Evolutionary conservation across 1,140 invertebrate species (phyloP).

Genomic region (Drosophila ercepeae): DNA sequence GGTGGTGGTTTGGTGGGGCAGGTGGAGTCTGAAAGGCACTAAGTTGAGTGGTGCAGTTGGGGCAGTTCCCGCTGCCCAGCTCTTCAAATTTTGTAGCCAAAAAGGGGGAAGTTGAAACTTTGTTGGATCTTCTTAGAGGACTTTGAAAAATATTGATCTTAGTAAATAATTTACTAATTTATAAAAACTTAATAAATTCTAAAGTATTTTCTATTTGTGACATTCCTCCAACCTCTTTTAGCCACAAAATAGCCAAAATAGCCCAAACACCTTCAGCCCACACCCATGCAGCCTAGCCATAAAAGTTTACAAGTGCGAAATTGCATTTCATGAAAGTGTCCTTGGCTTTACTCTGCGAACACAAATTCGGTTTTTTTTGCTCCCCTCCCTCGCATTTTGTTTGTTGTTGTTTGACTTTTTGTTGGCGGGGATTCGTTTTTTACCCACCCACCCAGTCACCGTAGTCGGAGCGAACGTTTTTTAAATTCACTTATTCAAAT

Average conservation of each 20-base stretch:
- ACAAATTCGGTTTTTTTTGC: constrained; percentile 19
- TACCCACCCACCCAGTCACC: constrained; percentile 23
- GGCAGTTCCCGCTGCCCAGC: constrained; percentile 10
- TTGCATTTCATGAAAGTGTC: constrained; percentile 82
- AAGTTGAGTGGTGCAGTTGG: constrained; percentile 21
- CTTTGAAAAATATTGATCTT: not conserved
- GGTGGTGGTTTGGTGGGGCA: constrained; percentile 6
- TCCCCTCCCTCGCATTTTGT: constrained; percentile 1
- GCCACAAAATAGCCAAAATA: constrained; percentile 28
- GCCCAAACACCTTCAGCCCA: constrained; percentile 14
- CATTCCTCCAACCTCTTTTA: not conserved
- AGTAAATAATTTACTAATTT: too few species aligned
- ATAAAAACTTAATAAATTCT: not conserved
- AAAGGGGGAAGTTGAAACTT: not conserved
- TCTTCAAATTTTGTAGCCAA: constrained; percentile 11
- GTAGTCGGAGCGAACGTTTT: constrained; percentile 52
- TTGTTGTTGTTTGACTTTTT: constrained; percentile 43
- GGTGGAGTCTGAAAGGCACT: constrained; percentile 20
- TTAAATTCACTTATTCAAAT: constrained; percentile 83
- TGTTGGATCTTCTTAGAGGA: not conserved
- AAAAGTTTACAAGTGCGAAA: constrained; percentile 82
- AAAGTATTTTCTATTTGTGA: not conserved
- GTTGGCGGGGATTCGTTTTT: constrained; percentile 18
- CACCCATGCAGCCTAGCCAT: constrained; percentile 58
- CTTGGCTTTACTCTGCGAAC: constrained; percentile 72